Conservation (phyloP, 2,797 vertebrate species). For the Balearica regulorum region DNA sequence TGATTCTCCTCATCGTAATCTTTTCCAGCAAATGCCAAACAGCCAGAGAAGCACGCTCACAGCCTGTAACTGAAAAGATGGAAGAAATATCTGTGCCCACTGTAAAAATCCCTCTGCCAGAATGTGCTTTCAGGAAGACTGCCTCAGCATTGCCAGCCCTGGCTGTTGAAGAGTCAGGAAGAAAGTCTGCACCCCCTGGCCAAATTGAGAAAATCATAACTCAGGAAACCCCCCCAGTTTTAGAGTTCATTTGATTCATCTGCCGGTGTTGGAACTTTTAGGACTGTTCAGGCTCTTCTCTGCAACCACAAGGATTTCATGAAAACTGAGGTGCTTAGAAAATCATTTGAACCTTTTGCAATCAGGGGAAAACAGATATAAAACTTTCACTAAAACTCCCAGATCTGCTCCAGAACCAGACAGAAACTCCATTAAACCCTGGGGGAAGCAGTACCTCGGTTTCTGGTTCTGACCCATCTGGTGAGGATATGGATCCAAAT, state of each 20-base stretch:
- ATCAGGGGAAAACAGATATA: accelerated
- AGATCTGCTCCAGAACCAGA: not conserved
- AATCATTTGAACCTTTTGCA: not conserved
- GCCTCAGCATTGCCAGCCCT: not conserved
- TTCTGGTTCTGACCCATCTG: constrained; percentile 56
- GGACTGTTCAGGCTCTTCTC: not conserved
- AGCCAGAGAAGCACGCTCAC: not conserved
- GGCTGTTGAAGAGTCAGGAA: not conserved
- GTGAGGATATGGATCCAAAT: constrained; percentile 37
- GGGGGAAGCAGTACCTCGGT: not conserved
- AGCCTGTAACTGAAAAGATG: constrained; percentile 36
- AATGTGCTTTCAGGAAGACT: not conserved
- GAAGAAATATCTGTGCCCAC: constrained; percentile 28
- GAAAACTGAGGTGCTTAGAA: not conserved
- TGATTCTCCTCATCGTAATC: constrained; percentile 7
- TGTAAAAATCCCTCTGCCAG: constrained; percentile 37
- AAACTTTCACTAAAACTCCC: not conserved
- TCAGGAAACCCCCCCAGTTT: not conserved
- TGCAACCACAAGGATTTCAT: not conserved
- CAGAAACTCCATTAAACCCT: not conserved
- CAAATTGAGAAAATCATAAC: not conserved
- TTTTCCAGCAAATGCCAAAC: constrained; percentile 13
- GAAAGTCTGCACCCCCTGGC: not conserved
- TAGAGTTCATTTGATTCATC: not conserved
- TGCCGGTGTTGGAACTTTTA: not conserved